phyloP scores from a whole-genome alignment of 2,113 vertebrate genomes.

The Eurystomus gularis region DNA sequence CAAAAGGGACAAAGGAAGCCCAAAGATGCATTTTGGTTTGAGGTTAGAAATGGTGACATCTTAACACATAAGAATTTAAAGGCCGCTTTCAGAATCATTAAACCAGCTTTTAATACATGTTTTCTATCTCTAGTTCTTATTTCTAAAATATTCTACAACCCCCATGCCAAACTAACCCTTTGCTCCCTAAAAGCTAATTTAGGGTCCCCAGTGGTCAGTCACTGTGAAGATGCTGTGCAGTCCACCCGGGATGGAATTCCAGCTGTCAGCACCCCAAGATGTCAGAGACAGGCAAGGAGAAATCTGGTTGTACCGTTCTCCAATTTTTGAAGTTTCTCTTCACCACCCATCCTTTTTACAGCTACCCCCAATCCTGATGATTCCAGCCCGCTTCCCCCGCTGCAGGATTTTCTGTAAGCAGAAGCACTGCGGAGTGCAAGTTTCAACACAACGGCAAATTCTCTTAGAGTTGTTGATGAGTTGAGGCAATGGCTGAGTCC shows the following conservation, averaged over 20 bases:
- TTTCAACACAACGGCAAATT: neutral
- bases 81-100: neutral
- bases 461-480: neutral
- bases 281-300: neutral
- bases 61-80: neutral
- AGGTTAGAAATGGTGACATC: neutral
- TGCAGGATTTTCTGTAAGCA: neutral
- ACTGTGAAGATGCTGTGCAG: neutral
- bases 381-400: neutral
- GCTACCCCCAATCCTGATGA: neutral
- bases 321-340: neutral
- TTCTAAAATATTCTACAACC: neutral
- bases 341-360: neutral
- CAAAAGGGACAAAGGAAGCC: neutral
- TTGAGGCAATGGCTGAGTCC: accelerated
- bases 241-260: neutral
- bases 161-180: neutral
- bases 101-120: neutral
- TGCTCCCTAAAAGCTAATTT: neutral
- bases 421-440: neutral
- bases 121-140: neutral
- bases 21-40: neutral
- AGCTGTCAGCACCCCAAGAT: neutral
- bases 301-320: neutral
- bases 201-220: neutral